A percentile compares a stretch with the other conserved stretches of the same genome.
Conservation (phyloP, 1,140 invertebrate species). For the Bombus sibiricus region DNA sequence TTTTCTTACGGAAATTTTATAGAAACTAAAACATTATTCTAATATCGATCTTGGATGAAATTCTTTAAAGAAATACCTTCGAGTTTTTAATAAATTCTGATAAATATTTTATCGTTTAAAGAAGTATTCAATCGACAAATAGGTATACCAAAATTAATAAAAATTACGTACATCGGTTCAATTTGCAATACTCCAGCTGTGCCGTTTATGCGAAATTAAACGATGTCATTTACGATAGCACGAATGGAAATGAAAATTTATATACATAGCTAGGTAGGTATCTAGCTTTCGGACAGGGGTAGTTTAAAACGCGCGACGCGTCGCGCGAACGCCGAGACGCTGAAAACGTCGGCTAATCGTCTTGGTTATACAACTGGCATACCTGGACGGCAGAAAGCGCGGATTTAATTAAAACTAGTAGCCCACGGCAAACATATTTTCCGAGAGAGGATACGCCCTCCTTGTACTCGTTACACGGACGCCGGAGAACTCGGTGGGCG, state of each 20-base stretch:
- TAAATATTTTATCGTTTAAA: background rate
- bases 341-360: constrained; percentile 68
- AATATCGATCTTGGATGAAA: background rate
- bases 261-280: constrained; percentile 40
- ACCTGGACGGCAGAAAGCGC: constrained; percentile 59
- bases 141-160: background rate
- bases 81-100: background rate
- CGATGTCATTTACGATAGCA: constrained; percentile 50
- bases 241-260: constrained; percentile 56
- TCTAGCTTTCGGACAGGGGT: constrained; percentile 37
- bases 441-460: constrained; percentile 67
- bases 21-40: background rate
- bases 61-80: background rate
- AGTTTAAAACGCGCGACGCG: constrained; percentile 57
- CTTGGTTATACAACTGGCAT: constrained; percentile 68
- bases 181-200: background rate
- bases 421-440: constrained; percentile 76
- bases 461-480: constrained; percentile 66
- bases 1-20: background rate
- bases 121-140: background rate
- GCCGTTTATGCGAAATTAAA: constrained; percentile 43
- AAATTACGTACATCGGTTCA: too few relatives aligned
- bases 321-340: constrained; percentile 55
- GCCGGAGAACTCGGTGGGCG: constrained; percentile 62
- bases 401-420: constrained; percentile 79